A percentile compares a stretch with the other conserved stretches of the same genome.
These are phyloP conservation scores for Metallyticus violacea DNA, from an alignment of 2,888 invertebrate species.

Conservation along the genomic window DNA sequence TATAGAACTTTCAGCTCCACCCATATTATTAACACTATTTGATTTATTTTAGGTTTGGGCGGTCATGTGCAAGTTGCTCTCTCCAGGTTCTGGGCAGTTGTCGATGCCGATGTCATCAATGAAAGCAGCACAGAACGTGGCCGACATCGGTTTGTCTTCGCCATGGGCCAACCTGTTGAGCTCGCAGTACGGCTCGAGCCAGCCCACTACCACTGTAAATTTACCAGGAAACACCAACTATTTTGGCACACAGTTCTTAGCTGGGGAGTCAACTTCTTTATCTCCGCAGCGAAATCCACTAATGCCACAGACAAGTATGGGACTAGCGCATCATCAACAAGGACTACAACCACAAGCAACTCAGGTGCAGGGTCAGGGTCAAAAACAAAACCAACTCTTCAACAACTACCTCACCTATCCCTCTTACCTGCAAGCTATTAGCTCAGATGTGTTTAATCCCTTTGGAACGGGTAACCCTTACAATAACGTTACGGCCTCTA, in stretches of 20 bases:
- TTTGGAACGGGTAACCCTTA: not conserved
- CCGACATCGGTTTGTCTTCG: not conserved
- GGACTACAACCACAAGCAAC: not conserved
- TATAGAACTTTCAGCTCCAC: too few relatives aligned
- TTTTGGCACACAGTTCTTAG: not conserved
- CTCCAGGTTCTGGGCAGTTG: not conserved
- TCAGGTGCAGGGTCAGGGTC: not conserved
- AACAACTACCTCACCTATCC: not conserved
- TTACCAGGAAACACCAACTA: not conserved
- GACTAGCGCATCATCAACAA: not conserved
- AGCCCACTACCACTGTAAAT: not conserved
- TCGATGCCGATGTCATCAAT: not conserved
- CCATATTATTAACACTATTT: too few relatives aligned
- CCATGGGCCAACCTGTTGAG: not conserved
- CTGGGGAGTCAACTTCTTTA: not conserved
- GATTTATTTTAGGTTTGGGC: not conserved
- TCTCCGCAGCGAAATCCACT: not conserved
- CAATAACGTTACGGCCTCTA: not conserved
- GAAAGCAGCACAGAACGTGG: not conserved
- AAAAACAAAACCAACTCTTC: not conserved
- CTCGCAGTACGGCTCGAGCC: not conserved
- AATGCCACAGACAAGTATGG: not conserved
- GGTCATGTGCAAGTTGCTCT: not conserved
- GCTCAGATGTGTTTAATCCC: not conserved
- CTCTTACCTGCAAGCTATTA: not conserved